phyloP scores from a whole-genome alignment of 2,888 invertebrate species.

The Galerucella pusilla region DNA sequence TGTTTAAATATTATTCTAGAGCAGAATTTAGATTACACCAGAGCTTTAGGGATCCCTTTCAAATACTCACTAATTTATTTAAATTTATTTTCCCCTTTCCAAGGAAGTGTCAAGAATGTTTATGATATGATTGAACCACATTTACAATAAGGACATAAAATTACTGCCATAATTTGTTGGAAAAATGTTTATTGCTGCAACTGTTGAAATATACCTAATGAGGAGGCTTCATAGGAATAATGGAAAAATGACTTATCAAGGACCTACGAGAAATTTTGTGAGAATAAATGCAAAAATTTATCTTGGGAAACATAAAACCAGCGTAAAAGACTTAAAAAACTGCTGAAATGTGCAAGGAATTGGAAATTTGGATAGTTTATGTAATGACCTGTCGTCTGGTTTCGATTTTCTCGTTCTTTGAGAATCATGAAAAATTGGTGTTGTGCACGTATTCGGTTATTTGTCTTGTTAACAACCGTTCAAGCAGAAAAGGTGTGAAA shows the following conservation, averaged over 20 bases:
- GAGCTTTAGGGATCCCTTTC: too few species aligned
- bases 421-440: conserved; percentile 15
- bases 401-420: conserved; percentile 10
- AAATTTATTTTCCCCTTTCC: too few species aligned
- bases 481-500: neutral
- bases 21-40: too few species aligned
- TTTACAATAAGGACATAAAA: too few species aligned
- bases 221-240: neutral
- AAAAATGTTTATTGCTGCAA: too few species aligned
- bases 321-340: conserved; percentile 16
- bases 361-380: conserved; percentile 23
- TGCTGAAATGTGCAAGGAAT: conserved; percentile 21
- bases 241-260: neutral
- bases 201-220: neutral
- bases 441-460: conserved; percentile 1
- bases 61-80: too few species aligned
- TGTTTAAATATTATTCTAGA: too few species aligned
- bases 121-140: too few species aligned
- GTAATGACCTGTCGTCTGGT: conserved; percentile 23
- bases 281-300: neutral
- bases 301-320: conserved; percentile 8
- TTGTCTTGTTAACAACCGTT: conserved; percentile 6
- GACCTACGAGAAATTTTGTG: neutral
- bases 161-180: too few species aligned
- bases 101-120: too few species aligned